Evolutionary conservation across 2,797 vertebrate genomes (phyloP), one percentile per base, ranked within the genome.

Genomic region (Microchirus variegatus): DNA sequence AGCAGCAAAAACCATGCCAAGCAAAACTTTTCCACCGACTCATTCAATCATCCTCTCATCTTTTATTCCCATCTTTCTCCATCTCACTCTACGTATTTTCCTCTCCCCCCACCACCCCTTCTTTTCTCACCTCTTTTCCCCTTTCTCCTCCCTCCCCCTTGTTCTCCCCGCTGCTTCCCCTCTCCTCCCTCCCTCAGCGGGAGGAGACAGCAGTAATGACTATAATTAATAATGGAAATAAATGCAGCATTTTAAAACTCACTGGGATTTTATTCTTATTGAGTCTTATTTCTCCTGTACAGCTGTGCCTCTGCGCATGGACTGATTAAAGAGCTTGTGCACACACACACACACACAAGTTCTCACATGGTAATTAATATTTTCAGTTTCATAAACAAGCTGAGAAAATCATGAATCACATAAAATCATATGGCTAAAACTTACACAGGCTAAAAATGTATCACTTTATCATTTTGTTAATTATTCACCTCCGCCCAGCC

Each of bases 171-270:
- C 10, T 16, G 13, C 46, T 4, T 48, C 12, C 12, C 13, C 13
- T 17, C 10, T 22, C 6, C n/a, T 22, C 67, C 63, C 48, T 68
- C 46, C 57, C 73, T 37, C 84, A 82, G 85, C 70, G n/a, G 86
- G 82, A 80, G 71, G 72, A 82, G 75, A 83, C 75, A 68, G 77
- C 79, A 58, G 81, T 91, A 92, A 92, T 91, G 88, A 91, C 82
- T 88, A 85, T 89, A 90, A 92, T 92, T 91, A 92, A 92, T 92
- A 91, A 90, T 89, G 86, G 82, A 90, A 91, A 90, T 90, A 89
- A 89, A 90, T 89, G 85, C 83, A 85, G 83, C 69, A 18, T 88
- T 87, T 82, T 77, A 73, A 81, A 89, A 81, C 79, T 87, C 80
- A 46, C 38, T 51, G 77, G 86, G 85, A 87, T 85, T 86, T 78